Base-by-base conservation (phyloP, 2,113 vertebrate species). In the Leucopsar rothschildi region DNA sequence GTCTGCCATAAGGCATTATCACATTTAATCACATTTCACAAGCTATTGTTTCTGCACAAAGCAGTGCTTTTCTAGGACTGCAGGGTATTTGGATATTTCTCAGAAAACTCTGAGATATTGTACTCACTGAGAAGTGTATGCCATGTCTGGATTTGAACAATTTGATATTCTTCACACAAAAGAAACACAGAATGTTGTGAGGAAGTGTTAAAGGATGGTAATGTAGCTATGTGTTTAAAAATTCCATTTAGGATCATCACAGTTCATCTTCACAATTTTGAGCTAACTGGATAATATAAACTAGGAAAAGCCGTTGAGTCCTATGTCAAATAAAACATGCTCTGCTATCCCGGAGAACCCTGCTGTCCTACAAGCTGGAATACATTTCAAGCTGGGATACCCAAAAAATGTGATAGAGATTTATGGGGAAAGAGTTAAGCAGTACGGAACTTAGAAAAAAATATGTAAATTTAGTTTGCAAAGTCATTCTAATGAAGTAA, bases 11-110 rank as follows among this genome's bases (percentile, higher is more conserved):
- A 80, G 44, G 15, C 3, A 1, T 64, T 91, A 89, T 73, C 59
- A 45, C 35, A 56, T 81, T 88, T 90, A 95, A 90, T 95, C 79
- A 77, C 50, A 88, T 86, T 94, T 95, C 80, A 78, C 60, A 75
- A 81, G 27, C 31, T 61, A 85, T 65, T 85, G 59, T 88, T 87
- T 72, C 42, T 82, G 23, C 33, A 91, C 12, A 84, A 91, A 91
- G 13, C 29, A 57, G 33, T 80, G 20, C 3, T 77, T 88, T 88
- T 59, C 69, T 66, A 52, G 40, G 68, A 88, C 75, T 6, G 1
- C 24, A 82, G 56, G 50, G 70, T 85, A 42, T 93, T 88, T 86
- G 31, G 42, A 68, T 45, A 81, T 28, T 27, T 60, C 55, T 93
- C 68, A 80, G 35, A 72, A 45, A 92, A 64, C 19, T 76, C 12